Evolutionary conservation across 2,113 vertebrate genomes (phyloP).

Genomic region (Prionailurus viverrinus): DNA sequence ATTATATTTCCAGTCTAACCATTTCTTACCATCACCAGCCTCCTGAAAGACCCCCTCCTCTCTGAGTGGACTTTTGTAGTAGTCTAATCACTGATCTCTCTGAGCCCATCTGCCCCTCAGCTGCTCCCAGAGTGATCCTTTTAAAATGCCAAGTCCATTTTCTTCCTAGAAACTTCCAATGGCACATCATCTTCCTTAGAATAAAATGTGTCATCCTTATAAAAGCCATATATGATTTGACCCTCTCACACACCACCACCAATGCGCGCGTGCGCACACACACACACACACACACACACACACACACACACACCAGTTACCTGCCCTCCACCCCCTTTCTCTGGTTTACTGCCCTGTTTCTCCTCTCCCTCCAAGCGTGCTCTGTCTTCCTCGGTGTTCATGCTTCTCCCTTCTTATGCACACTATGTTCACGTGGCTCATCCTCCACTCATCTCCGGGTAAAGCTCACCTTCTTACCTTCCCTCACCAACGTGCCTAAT

Average conservation of each 20-base stretch:
- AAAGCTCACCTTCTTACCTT: background rate
- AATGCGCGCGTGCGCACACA: fast-evolving
- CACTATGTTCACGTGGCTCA: background rate
- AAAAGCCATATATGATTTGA: background rate
- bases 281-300: fast-evolving
- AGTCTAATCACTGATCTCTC: background rate
- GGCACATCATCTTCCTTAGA: background rate
- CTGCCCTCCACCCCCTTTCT: background rate
- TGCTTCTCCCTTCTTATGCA: background rate
- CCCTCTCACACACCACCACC: background rate
- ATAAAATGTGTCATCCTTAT: background rate
- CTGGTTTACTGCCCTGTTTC: background rate
- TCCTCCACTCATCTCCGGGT: background rate
- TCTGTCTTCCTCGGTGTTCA: background rate
- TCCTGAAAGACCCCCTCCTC: background rate
- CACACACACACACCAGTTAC: fast-evolving
- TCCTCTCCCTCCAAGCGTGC: background rate
- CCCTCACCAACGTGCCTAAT: background rate
- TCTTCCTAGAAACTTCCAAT: background rate
- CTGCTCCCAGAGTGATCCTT: background rate
- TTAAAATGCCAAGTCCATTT: conserved; percentile 1
- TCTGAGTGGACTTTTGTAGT: background rate
- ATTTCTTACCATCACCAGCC: background rate
- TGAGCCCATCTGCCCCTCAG: background rate
- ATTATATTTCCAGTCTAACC: background rate